phyloP scores from a whole-genome alignment of 2,888 invertebrate genomes.

The Coelogynopora nodosa region DNA sequence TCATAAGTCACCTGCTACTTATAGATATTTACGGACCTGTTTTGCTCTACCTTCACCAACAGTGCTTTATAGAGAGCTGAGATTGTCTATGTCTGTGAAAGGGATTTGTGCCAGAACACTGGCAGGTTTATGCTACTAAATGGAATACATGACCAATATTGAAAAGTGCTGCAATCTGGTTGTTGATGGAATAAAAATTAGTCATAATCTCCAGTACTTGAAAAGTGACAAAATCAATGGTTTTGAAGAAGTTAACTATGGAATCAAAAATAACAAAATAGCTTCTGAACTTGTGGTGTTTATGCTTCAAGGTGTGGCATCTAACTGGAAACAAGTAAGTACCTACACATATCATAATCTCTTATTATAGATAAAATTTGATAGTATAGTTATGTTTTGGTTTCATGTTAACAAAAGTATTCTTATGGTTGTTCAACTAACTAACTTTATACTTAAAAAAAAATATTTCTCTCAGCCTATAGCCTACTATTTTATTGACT shows the following conservation, averaged over 20 bases:
- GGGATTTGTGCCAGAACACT: neutral
- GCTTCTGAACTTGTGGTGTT: neutral
- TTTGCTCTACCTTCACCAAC: neutral
- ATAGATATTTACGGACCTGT: neutral
- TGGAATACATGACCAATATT: neutral
- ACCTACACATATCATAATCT: too few relatives aligned
- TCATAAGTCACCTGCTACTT: neutral
- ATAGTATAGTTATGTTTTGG: too few relatives aligned
- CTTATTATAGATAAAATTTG: too few relatives aligned
- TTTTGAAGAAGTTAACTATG: neutral
- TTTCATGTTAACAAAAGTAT: too few relatives aligned
- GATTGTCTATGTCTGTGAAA: neutral
- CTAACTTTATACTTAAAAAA: too few relatives aligned
- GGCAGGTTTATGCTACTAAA: neutral
- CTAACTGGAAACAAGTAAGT: neutral
- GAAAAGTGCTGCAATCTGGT: neutral
- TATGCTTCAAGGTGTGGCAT: neutral
- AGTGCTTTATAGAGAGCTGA: neutral
- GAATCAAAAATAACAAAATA: neutral
- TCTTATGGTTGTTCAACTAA: too few relatives aligned
- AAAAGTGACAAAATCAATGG: neutral
- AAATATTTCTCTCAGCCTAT: neutral
- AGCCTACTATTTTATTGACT: neutral
- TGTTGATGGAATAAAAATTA: neutral
- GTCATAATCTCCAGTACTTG: neutral